A percentile compares a stretch with the other conserved stretches of the same genome.
These are phyloP conservation scores for Noctilio leporinus DNA, from an alignment of 2,113 vertebrate genomes.

Conservation along the genomic window DNA sequence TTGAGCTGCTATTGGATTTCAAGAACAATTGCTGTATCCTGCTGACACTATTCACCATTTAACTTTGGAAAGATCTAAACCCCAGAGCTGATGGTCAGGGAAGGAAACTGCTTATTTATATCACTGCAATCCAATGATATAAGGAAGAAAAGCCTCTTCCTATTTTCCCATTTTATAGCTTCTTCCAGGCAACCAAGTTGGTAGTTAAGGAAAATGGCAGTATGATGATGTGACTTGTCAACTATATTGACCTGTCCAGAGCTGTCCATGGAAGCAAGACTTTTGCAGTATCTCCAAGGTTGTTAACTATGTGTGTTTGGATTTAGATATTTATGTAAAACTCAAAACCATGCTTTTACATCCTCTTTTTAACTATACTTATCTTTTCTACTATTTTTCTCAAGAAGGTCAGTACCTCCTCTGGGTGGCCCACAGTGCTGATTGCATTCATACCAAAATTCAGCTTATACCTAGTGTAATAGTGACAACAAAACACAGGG, in stretches of 20 bases:
- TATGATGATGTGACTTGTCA: neutral
- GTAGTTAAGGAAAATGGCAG: neutral
- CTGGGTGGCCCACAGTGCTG: neutral
- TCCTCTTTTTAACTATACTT: neutral
- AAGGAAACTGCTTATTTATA: neutral
- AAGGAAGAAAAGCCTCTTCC: neutral
- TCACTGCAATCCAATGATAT: neutral
- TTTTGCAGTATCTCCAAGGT: neutral
- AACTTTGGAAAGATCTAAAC: neutral
- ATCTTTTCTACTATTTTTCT: neutral
- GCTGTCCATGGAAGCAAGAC: neutral
- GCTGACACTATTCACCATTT: neutral
- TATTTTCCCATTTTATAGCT: neutral
- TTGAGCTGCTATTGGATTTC: conserved; percentile 64
- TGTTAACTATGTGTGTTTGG: neutral
- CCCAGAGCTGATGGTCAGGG: neutral
- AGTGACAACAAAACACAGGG: neutral
- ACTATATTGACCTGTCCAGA: neutral
- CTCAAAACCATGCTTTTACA: neutral
- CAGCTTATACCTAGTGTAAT: neutral
- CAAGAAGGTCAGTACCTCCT: neutral
- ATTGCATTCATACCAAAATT: neutral
- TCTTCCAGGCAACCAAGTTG: neutral
- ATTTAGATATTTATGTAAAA: neutral
- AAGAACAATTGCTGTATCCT: neutral